phyloP scores from a whole-genome alignment of 2,888 invertebrate species.

The Macropis europaea region DNA sequence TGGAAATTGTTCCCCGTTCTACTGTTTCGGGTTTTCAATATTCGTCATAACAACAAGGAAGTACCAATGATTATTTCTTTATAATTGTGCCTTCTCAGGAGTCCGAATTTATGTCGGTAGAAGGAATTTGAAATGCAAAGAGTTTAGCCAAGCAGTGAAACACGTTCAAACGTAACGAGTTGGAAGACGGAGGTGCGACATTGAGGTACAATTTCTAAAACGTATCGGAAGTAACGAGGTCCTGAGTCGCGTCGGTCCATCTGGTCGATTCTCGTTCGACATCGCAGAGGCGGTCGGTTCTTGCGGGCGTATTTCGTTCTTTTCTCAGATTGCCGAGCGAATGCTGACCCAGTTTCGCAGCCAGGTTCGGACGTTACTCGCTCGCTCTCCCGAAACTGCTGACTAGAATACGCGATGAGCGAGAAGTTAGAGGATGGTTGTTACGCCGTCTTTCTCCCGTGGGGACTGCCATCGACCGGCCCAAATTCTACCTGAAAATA shows the following conservation, averaged over 20 bases:
- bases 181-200: too few species aligned
- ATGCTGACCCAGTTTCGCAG: constrained; percentile 59
- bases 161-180: too few species aligned
- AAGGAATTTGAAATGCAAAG: too few species aligned
- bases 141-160: too few species aligned
- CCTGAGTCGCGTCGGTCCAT: constrained; percentile 9
- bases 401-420: constrained; percentile 63
- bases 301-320: constrained; percentile 60
- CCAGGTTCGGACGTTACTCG: constrained; percentile 61
- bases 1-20: too few species aligned
- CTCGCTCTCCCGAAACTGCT: constrained; percentile 63
- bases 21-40: too few species aligned
- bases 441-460: constrained; percentile 41
- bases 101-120: too few species aligned
- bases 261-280: constrained; percentile 18
- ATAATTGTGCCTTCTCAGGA: too few species aligned
- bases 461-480: constrained; percentile 22
- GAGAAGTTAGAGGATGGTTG: constrained; percentile 50
- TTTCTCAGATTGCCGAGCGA: constrained; percentile 61
- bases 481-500: constrained; percentile 38
- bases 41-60: too few species aligned
- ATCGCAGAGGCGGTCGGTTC: constrained; percentile 36
- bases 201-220: neutral
- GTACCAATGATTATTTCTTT: too few species aligned
- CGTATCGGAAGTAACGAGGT: constrained; percentile 22